A percentile compares a stretch with the other conserved stretches of the same genome.
These are phyloP conservation scores for Chionoecetes opilio DNA, from an alignment of 1,140 invertebrate species.

Conservation along the genomic window DNA sequence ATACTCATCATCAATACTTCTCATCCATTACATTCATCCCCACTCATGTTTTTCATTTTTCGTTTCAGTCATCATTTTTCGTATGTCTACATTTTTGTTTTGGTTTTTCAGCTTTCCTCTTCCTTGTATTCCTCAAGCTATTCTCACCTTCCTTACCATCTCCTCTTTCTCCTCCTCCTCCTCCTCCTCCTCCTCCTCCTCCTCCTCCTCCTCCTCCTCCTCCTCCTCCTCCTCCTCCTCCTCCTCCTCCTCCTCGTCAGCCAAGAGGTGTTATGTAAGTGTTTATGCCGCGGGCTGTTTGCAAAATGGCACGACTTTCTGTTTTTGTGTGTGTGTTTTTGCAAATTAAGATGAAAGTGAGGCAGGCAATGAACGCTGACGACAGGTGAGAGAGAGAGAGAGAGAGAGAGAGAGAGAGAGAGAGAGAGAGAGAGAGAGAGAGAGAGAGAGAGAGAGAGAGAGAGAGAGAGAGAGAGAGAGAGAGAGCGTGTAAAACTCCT, in stretches of 20 bases:
- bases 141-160: neutral
- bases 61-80: neutral
- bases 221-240: conserved; percentile 12
- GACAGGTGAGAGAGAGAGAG: neutral
- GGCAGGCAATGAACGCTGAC: neutral
- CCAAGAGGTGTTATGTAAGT: neutral
- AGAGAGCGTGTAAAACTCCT: too few species aligned
- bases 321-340: too few species aligned
- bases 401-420: neutral
- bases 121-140: neutral
- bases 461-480: neutral
- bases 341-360: neutral
- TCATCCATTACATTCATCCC: neutral
- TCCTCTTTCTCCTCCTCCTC: neutral
- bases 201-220: neutral
- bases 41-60: neutral
- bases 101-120: neutral
- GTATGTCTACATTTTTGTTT: neutral
- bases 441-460: neutral
- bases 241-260: neutral
- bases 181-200: conserved; percentile 10
- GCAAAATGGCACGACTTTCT: neutral
- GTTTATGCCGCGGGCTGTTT: neutral
- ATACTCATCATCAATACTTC: neutral
- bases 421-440: neutral